Conservation (phyloP, 2,113 vertebrate species). For the Corynorhinus townsendii region DNA sequence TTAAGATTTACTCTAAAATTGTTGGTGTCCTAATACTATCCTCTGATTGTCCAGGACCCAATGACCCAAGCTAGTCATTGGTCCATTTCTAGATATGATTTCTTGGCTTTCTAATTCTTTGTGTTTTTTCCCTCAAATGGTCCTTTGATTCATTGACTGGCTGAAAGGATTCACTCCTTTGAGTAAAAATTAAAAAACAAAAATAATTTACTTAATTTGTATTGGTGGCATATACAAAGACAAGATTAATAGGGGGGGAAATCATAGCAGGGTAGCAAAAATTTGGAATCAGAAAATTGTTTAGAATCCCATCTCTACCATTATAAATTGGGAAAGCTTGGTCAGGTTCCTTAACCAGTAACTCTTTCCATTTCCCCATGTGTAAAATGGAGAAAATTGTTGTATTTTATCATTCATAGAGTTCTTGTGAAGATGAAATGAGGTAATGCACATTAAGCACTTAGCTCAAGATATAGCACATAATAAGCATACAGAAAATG, state of each 20-base stretch:
- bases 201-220: background rate
- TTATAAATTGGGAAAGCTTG: background rate
- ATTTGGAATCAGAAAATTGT: background rate
- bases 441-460: background rate
- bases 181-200: background rate
- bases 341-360: background rate
- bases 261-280: background rate
- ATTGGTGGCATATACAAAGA: background rate
- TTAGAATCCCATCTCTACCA: background rate
- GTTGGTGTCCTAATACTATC: background rate
- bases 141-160: background rate
- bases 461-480: background rate
- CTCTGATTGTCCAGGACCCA: background rate
- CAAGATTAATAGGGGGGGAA: background rate
- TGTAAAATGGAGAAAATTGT: background rate
- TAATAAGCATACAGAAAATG: background rate
- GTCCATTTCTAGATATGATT: background rate
- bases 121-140: background rate
- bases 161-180: background rate
- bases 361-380: background rate
- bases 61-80: fast-evolving
- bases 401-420: background rate
- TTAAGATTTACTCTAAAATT: background rate
- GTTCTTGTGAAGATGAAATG: background rate
- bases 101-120: background rate